Evolutionary conservation across 2,113 vertebrate species (phyloP), one percentile per base, ranked within the genome.

Genomic region (Diphyllodes magnificus): DNA sequence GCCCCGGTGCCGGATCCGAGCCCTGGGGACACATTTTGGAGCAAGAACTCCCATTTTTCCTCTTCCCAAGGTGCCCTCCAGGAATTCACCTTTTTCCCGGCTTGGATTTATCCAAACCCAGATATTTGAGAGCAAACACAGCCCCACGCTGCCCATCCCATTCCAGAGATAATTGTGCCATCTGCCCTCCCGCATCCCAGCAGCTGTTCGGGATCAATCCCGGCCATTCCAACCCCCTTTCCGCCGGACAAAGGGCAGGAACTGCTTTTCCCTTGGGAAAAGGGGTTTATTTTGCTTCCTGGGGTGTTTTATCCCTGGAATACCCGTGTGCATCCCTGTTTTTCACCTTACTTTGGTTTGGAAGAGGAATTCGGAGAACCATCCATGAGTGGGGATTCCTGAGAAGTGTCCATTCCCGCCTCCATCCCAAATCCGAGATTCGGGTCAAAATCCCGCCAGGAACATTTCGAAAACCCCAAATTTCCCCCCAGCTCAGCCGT

Each of bases 1-100:
- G 21, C 30, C 51, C 64, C 1, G 0, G 49, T 37, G 54, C 45
- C 0, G 10, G 75, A n/a, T 31, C 61, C 7, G 4, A 79, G 20
- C 53, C 40, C 31, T 1, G 4, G 61, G 71, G 66, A 60, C 40
- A 31, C 10, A 8, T 80, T 75, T 73, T 13, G 51, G 75, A 81
- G 61, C 24, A 40, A 77, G 13, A 82, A 44, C 47, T 90, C 92
- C 39, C 10, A 1, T 54, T 70, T 40, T 71, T 12, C 6, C 6
- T 2, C 82, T 59, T 57, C 49, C 87, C 53, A 20, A 80, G 53
- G 85, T 56, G 87, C 61, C 30, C 49, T 64, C 75, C 31, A 7
- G 88, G 77, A 72, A 47, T 1, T 1, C 60, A 6, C 68, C 30
- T 66, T 69, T 79, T 59, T 54, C 44, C 80, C 35, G 1, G 31